phyloP scores from a whole-genome alignment of 2,113 vertebrate species.

The Lontra canadensis region DNA sequence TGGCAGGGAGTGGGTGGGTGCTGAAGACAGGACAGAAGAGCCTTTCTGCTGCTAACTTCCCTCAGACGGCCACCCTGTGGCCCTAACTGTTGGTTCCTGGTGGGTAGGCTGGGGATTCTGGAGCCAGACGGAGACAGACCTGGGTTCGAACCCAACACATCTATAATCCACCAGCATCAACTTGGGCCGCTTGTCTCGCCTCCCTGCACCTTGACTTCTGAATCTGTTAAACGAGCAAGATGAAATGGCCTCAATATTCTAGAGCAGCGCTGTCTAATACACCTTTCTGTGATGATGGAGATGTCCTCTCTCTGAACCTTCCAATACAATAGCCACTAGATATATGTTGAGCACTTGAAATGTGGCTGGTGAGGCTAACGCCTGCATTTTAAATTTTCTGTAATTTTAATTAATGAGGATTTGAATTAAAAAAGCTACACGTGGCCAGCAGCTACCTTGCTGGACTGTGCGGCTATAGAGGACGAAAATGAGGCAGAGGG shows the following conservation, averaged over 20 bases:
- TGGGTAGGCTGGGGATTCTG: neutral
- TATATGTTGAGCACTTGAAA: neutral
- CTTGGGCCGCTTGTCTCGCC: neutral
- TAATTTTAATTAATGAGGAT: conserved; percentile 7
- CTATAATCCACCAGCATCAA: neutral
- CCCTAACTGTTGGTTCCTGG: neutral
- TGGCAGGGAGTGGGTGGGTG: neutral
- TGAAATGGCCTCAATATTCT: neutral
- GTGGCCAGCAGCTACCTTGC: neutral
- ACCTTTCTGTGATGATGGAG: neutral
- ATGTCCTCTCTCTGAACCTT: neutral
- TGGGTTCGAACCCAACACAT: no score
- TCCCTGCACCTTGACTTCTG: neutral
- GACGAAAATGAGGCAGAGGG: neutral
- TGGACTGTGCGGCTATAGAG: neutral
- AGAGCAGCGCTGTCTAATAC: neutral
- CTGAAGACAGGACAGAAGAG: neutral
- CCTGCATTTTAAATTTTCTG: neutral
- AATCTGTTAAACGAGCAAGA: neutral
- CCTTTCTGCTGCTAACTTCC: neutral
- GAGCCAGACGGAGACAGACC: neutral
- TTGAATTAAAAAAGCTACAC: neutral
- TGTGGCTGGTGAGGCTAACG: neutral
- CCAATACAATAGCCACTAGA: neutral
- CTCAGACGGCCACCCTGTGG: neutral